Evolutionary conservation across 2,797 vertebrate genomes (phyloP), one percentile per base, ranked within the genome.

Genomic region (Pantherophis vulpinus): DNA sequence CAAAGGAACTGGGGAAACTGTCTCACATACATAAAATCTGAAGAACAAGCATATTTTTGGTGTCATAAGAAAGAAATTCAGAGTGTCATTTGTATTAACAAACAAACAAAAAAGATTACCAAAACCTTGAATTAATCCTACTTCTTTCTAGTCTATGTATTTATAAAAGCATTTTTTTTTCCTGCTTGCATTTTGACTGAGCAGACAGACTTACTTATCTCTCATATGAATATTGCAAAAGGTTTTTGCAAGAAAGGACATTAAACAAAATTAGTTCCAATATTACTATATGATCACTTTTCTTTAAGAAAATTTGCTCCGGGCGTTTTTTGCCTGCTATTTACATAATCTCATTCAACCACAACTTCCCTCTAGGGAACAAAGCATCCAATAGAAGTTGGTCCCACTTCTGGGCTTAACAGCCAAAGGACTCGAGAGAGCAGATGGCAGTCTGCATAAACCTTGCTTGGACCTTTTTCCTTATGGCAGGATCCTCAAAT

Each of bases 311-410:
- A 88, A 92, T 89, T 91, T 92, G 51, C 10, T n/a, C 58, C 27
- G 2, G 37, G 29, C 59, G 9, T 89, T 86, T 47, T 54, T 29
- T 2, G 63, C 23, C 56, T 83, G 4, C 87, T 92, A 66, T 66
- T 94, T 94, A 60, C 89, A 91, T 86, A 88, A 92, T 93, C 86
- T 66, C 79, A 94, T 92, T 89, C 91, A 88, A 60, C 37, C 56
- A 51, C 12, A 87, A 91, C 27, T 6, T 86, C 37, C 92, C 92
- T 88, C 74, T 42, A 56, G 91, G 91, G 83, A 94, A 87, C 37
- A 9, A 47, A 63, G 61, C 83, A 88, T 79, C 79, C 54, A 92
- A 92, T 90, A 37, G 79, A 74, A 47, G 5, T 86, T 54, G 20
- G 63, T 86, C 58, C 29, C 63, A 74, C 56, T 83, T 86, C 29